These are phyloP conservation scores for Rhinichthys klamathensis DNA, from an alignment of 2,113 vertebrate genomes.

Conservation along the genomic window DNA sequence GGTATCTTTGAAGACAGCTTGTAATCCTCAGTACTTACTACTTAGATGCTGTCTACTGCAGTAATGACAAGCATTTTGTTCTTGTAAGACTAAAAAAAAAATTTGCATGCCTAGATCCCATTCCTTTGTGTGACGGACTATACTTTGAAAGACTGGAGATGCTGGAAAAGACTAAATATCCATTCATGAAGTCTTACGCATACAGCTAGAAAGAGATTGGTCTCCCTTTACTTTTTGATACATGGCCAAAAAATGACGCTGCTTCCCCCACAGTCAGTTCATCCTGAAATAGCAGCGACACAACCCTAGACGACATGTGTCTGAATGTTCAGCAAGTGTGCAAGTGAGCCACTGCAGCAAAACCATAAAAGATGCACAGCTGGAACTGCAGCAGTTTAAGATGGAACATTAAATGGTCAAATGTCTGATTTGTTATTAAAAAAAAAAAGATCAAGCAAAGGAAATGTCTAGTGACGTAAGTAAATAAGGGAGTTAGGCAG, in stretches of 20 bases:
- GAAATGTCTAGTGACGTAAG: not conserved
- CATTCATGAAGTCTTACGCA: not conserved
- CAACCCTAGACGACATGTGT: slow-evolving; percentile 26
- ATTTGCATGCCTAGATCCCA: not conserved
- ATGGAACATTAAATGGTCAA: not conserved
- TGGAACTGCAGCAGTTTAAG: not conserved
- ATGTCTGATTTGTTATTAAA: not conserved
- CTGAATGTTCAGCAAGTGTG: slow-evolving; percentile 34
- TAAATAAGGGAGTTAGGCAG: slow-evolving; percentile 28
- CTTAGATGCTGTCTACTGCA: slow-evolving; percentile 42
- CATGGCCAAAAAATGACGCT: not conserved
- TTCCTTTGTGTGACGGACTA: not conserved
- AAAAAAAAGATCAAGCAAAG: not conserved
- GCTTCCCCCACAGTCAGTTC: slow-evolving; percentile 24
- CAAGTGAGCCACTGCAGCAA: slow-evolving; percentile 14
- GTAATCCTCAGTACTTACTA: slow-evolving; percentile 49
- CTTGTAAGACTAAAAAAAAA: not conserved
- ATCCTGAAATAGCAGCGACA: slow-evolving; percentile 51
- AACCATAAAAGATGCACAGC: slow-evolving; percentile 17
- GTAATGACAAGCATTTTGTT: slow-evolving; percentile 31
- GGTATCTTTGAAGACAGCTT: slow-evolving; percentile 46
- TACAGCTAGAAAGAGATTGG: slow-evolving; percentile 1
- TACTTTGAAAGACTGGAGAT: not conserved
- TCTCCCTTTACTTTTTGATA: not conserved
- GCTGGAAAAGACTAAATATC: not conserved